Percentiles rank a stretch among this genome's conserved stretches.
Conservation (phyloP, 1,140 invertebrate genomes). For the Cydia amplana region DNA sequence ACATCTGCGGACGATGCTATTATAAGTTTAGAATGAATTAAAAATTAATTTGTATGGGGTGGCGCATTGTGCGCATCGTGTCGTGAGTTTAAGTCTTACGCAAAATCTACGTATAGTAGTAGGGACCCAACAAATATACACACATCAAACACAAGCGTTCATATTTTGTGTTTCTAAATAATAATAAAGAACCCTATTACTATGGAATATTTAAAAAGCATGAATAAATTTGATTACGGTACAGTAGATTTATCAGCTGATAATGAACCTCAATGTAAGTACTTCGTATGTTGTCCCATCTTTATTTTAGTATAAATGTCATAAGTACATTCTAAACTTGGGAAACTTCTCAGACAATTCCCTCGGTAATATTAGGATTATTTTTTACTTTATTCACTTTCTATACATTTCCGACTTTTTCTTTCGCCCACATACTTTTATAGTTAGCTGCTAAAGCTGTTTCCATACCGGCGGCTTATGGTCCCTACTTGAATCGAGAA, state of each 20-base stretch:
- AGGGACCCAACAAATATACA: too few relatives aligned
- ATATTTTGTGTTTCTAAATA: too few relatives aligned
- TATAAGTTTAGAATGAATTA: too few relatives aligned
- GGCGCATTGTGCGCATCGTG: too few relatives aligned
- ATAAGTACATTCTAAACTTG: background rate
- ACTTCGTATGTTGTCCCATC: background rate
- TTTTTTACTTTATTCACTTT: constrained; percentile 24
- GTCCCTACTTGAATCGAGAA: background rate
- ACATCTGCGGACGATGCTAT: too few relatives aligned
- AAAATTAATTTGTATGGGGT: too few relatives aligned
- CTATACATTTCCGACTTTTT: constrained; percentile 11
- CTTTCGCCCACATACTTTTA: constrained; percentile 19
- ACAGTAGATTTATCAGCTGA: background rate
- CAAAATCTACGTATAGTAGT: too few relatives aligned
- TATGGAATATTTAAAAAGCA: too few relatives aligned
- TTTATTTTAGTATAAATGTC: background rate
- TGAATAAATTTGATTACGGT: background rate
- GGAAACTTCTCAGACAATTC: constrained; percentile 20
- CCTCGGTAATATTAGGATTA: background rate
- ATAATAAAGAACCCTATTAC: too few relatives aligned
- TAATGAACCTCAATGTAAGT: background rate
- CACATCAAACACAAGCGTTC: too few relatives aligned
- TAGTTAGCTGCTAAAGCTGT: constrained; percentile 19
- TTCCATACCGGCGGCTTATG: background rate
- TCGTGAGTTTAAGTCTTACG: too few relatives aligned